Evolutionary conservation across 37 sponge, comb jelly and placozoan species (phyloP).

Genomic region (Ephydatia muelleri): DNA sequence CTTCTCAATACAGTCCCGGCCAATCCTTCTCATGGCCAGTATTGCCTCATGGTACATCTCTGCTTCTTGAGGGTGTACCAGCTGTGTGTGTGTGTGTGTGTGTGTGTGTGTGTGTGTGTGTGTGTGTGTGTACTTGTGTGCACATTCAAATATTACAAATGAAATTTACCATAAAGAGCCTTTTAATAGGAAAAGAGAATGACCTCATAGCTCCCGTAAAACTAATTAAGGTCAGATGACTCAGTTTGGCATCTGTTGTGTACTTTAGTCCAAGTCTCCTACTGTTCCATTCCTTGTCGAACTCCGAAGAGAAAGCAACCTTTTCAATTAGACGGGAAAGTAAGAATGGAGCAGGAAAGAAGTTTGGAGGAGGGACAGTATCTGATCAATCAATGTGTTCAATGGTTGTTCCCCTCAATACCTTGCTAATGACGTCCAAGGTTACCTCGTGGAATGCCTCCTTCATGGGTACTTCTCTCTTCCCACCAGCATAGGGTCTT

Average conservation of each 20-base stretch:
- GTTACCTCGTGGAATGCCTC: not conserved
- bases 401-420: not conserved
- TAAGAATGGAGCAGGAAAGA: not conserved
- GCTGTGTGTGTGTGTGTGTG: not conserved
- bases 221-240: not conserved
- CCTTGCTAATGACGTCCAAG: constrained; percentile 15
- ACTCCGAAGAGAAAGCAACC: constrained; percentile 11
- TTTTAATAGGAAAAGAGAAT: not conserved
- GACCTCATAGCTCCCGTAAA: not conserved
- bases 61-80: constrained; percentile 16
- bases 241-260: not conserved
- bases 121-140: not conserved
- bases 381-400: not conserved
- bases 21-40: constrained; percentile 24
- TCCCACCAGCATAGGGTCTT: constrained; percentile 1
- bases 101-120: not conserved
- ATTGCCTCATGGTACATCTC: constrained; percentile 10
- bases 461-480: constrained; percentile 1
- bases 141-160: too few relatives aligned
- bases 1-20: constrained; percentile 22
- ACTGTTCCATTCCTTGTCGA: not conserved
- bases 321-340: not conserved
- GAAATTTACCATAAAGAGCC: not conserved
- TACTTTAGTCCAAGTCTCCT: constrained; percentile 6
- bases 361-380: not conserved